A percentile compares a stretch with the other conserved stretches of the same genome.
phyloP scores from a whole-genome alignment of 2,888 invertebrate genomes.

The Diarsia brunnea region DNA sequence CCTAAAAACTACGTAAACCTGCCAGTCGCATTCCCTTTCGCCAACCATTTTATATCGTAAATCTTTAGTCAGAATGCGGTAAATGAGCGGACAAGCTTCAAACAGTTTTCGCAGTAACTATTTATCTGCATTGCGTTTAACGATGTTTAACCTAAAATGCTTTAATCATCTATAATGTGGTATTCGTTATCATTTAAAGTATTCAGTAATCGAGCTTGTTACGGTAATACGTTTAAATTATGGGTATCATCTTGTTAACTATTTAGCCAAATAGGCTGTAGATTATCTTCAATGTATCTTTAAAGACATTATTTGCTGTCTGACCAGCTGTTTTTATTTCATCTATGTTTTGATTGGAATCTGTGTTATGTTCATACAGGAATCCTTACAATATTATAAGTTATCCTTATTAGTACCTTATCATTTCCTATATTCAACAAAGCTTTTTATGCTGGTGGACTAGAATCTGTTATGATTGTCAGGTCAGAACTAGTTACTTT shows the following conservation, averaged over 20 bases:
- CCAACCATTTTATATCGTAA: slow-evolving; percentile 40
- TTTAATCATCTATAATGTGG: slow-evolving; percentile 46
- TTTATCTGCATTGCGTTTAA: slow-evolving; percentile 53
- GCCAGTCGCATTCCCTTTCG: slow-evolving; percentile 32
- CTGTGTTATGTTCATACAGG: not conserved
- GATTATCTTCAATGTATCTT: not conserved
- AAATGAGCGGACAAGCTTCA: slow-evolving; percentile 43
- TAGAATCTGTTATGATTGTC: slow-evolving; percentile 35
- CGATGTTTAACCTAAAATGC: slow-evolving; percentile 58
- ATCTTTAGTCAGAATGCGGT: slow-evolving; percentile 48
- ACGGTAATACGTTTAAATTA: slow-evolving; percentile 9
- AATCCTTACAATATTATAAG: not conserved
- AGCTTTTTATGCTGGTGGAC: slow-evolving; percentile 2
- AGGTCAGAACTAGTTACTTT: slow-evolving; percentile 44
- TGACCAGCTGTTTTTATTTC: not conserved
- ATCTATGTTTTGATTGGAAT: not conserved
- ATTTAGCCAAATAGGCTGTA: not conserved
- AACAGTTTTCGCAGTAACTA: slow-evolving; percentile 51
- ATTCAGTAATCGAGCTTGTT: slow-evolving; percentile 18
- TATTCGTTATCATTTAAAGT: slow-evolving; percentile 12
- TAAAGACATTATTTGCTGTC: not conserved
- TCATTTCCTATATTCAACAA: slow-evolving; percentile 4
- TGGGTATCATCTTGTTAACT: slow-evolving; percentile 8
- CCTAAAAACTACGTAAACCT: not conserved
- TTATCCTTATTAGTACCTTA: too few relatives aligned